Conservation (phyloP, 2,888 invertebrate species). For the Dugesia japonica region DNA sequence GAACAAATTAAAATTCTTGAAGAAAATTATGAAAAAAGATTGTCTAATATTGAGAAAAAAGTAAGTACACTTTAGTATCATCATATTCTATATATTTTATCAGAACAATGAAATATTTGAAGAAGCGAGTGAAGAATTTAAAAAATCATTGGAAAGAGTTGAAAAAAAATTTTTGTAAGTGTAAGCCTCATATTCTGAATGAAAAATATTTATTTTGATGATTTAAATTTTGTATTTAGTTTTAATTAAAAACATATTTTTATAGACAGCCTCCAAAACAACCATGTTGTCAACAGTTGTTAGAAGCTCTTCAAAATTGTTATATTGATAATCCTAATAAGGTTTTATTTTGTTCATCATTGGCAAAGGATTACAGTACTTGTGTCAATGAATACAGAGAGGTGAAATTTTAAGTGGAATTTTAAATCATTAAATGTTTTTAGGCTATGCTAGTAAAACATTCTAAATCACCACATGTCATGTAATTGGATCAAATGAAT, state of each 20-base stretch:
- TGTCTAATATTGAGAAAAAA: neutral
- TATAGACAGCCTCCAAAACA: neutral
- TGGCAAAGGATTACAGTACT: neutral
- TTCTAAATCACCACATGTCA: neutral
- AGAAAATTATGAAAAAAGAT: conserved; percentile 10
- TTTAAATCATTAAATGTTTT: neutral
- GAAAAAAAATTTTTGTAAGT: too few species aligned
- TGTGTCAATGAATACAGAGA: conserved; percentile 11
- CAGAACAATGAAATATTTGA: too few species aligned
- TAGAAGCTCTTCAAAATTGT: neutral
- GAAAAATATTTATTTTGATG: too few species aligned
- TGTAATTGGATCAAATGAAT: neutral
- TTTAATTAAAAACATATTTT: too few species aligned
- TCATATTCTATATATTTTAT: too few species aligned
- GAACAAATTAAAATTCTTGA: neutral
- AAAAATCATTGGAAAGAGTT: too few species aligned
- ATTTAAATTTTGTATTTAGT: too few species aligned
- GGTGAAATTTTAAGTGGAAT: neutral
- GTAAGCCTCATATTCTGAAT: too few species aligned
- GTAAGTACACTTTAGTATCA: neutral
- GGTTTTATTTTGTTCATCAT: neutral
- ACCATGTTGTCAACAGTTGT: neutral
- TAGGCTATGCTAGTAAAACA: neutral
- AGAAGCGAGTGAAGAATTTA: too few species aligned
- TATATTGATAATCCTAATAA: neutral